Evolutionary conservation across 2,888 invertebrate genomes (phyloP), one percentile per base, ranked within the genome.

Genomic region (Pristionchus exspectatus): DNA sequence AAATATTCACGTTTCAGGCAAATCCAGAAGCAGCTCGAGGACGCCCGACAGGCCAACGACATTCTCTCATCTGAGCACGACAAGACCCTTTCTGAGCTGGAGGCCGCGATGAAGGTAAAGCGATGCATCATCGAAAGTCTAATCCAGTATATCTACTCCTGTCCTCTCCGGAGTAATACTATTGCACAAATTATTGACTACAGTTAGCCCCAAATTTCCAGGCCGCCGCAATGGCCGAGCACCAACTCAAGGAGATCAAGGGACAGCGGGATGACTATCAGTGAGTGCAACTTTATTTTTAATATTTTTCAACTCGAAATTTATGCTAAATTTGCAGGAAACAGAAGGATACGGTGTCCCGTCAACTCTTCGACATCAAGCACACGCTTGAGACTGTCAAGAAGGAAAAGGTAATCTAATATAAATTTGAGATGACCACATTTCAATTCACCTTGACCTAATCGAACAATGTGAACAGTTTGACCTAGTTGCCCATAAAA

Each of bases 211-310:
- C n/a, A n/a, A n/a, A n/a, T n/a, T 21, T 44, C 16, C 2, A 77
- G 81, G 92, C 90, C 18, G 91, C 91, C 27, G 92, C 92, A 50
- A 90, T 92, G 27, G 90, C 93, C 69, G 94, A 94, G 84, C 94
- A 94, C 90, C 93, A 92, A 50, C 90, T 93, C 56, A 94, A 93
- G 88, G 94, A 94, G 90, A 91, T 94, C 91, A 95, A 95, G 90
- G 77, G 89, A 27, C 94, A 94, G 89, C 91, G 94, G 69, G 94
- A 94, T 89, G 94, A 94, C 89, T 93, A 92, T 90, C 92, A 92
- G 93, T 93, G 77, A 90, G 91, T 74, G 14, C n/a, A 18, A n/a
- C 16, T 74, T 69, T 18, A 59, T 30, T 14, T 50, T 72, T 59
- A 38, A 16, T 27, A 30, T 10, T 27, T 59, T 30, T 1, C 16